Conservation (phyloP, 2,797 vertebrate species). For the Apogon hyalosoma region DNA sequence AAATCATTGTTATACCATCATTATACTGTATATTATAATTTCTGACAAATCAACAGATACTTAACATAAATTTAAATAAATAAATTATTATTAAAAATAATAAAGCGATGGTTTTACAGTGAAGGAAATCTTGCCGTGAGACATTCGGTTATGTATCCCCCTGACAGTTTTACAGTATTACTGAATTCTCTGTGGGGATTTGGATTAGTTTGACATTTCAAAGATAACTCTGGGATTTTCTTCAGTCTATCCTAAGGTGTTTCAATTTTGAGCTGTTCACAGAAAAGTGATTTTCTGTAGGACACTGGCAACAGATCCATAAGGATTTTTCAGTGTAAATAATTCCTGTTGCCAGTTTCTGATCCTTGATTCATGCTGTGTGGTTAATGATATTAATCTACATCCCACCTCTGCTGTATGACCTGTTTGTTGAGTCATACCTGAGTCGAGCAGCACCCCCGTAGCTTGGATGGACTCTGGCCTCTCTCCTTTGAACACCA, state of each 20-base stretch:
- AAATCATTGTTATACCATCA: too few relatives aligned
- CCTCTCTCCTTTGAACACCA: conserved; percentile 84
- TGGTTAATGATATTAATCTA: conserved; percentile 47
- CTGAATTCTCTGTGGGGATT: conserved; percentile 56
- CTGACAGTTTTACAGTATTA: conserved; percentile 40
- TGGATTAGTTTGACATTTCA: conserved; percentile 63
- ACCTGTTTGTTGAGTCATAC: conserved; percentile 63
- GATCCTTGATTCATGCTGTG: conserved; percentile 27
- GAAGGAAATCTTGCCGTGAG: conserved; percentile 36
- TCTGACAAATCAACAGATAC: neutral
- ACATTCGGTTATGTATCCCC: conserved; percentile 34
- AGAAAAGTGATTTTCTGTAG: conserved; percentile 25
- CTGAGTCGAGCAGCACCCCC: conserved; percentile 79
- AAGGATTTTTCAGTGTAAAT: neutral
- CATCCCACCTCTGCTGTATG: conserved; percentile 10
- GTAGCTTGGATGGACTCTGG: conserved; percentile 81
- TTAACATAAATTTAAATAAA: neutral
- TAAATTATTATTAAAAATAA: conserved; percentile 11
- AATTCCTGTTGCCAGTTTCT: neutral
- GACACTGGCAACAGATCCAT: neutral
- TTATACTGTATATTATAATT: too few relatives aligned
- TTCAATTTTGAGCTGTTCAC: conserved; percentile 40
- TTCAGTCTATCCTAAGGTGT: conserved; percentile 43
- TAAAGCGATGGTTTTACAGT: conserved; percentile 17
- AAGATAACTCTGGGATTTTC: conserved; percentile 60